These are phyloP conservation scores for Parochlus steinenii DNA, from an alignment of 2,888 invertebrate genomes.

Conservation along the genomic window DNA sequence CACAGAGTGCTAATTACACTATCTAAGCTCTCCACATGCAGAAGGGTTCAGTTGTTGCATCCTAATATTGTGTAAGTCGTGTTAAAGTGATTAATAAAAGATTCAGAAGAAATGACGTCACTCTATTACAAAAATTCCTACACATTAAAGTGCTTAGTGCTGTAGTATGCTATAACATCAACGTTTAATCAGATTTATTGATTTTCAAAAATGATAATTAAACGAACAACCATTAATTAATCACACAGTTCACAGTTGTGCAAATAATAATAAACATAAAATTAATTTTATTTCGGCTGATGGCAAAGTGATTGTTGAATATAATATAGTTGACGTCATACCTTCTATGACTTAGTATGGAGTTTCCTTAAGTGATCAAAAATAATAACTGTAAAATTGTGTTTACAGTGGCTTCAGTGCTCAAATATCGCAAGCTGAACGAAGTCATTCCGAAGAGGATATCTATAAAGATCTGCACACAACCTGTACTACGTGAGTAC, in stretches of 20 bases:
- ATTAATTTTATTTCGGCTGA: neutral
- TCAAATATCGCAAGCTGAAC: conserved; percentile 36
- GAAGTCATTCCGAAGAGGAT: conserved; percentile 65
- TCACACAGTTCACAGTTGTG: conserved; percentile 4
- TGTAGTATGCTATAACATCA: too few species aligned
- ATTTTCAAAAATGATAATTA: too few species aligned
- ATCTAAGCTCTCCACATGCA: conserved; percentile 71
- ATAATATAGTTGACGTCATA: too few species aligned
- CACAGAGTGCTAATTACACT: conserved; percentile 82
- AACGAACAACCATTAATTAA: too few species aligned
- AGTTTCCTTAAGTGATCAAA: too few species aligned
- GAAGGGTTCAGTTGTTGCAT: conserved; percentile 37
- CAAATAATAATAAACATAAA: conserved; percentile 6
- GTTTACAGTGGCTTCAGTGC: conserved; percentile 61
- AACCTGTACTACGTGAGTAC: conserved; percentile 62
- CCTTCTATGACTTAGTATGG: too few species aligned
- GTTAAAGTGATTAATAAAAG: too few species aligned
- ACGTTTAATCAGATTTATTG: too few species aligned
- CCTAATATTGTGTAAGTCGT: conserved; percentile 58
- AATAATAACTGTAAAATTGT: conserved; percentile 10
- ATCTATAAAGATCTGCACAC: conserved; percentile 70
- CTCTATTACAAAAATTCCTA: too few species aligned
- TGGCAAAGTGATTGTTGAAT: too few species aligned
- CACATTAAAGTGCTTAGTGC: too few species aligned
- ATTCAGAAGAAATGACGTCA: too few species aligned